These are phyloP conservation scores for Tragelaphus strepsiceros DNA, from an alignment of 2,113 vertebrate species.

Conservation along the genomic window DNA sequence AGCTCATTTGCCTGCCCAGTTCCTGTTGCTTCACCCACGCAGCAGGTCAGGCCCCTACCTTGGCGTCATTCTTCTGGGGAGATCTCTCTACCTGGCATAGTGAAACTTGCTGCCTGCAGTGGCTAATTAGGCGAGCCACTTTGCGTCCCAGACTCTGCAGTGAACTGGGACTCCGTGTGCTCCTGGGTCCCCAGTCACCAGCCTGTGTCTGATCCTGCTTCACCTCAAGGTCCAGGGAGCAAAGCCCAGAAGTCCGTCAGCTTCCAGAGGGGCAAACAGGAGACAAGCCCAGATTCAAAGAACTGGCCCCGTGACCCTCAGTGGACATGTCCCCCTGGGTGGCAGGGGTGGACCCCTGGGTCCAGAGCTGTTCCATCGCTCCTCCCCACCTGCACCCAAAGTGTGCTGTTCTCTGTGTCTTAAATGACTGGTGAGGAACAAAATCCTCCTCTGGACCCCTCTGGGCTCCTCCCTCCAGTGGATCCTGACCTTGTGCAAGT, in stretches of 20 bases:
- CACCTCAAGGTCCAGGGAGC: too few relatives aligned
- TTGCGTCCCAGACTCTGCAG: not conserved
- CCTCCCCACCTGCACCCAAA: not conserved
- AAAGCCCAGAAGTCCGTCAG: not conserved
- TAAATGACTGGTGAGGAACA: not conserved
- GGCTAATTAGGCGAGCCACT: not conserved
- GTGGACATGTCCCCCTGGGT: rapidly evolving
- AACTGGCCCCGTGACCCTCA: not conserved
- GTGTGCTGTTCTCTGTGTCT: rapidly evolving
- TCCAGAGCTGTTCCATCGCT: too few relatives aligned
- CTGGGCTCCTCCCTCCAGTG: not conserved
- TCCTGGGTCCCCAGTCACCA: not conserved
- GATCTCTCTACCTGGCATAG: too few relatives aligned
- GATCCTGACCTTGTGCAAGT: too few relatives aligned
- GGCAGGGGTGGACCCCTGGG: not conserved
- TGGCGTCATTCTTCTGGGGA: not conserved
- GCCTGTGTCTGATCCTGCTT: not conserved
- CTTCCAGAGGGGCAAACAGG: too few relatives aligned
- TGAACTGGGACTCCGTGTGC: not conserved
- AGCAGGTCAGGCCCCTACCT: rapidly evolving
- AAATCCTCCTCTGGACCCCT: too few relatives aligned
- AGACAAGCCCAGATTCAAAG: not conserved
- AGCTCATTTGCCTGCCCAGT: not conserved
- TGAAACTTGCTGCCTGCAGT: not conserved
- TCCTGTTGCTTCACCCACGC: rapidly evolving